Base-by-base conservation (phyloP, 2,888 invertebrate species). In the Philereme transversata region DNA sequence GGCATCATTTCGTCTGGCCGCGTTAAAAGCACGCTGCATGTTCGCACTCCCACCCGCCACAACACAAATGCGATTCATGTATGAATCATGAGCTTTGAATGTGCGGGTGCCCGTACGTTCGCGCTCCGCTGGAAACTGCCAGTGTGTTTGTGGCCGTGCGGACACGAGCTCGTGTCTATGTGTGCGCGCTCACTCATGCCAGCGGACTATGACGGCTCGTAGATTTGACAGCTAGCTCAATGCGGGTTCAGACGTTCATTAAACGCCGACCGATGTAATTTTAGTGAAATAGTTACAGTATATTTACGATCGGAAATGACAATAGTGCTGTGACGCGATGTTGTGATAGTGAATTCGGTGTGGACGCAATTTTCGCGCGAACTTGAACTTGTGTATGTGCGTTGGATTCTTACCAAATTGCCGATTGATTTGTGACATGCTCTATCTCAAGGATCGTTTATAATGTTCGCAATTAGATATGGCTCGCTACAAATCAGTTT, bases 161-260 rank as follows among this genome's bases (percentile, higher is more conserved):
- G 81, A 85, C 83, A 86, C 80, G 83, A 78, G 85, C 82, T 79
- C 86, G 88, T 69, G 79, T 71, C 72, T 56, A 73, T 89, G 91
- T 90, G 91, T 87, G 92, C 83, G 90, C 79, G 83, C 85, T 67
- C 87, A 88, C 90, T 91, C 91, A 91, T 92, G 90, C 90, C 92
- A 90, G 87, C 91, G 83, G 89, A 89, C 92, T 91, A 92, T 93
- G 92, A 93, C 92, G 92, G 92, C 86, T 87, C 91, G 92, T 93
- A 92, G 92, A 92, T 92, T 92, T 93, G 93, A 93, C 93, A 93
- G 92, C 92, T 92, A 91, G 91, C 91, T 92, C 91, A 93, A 92
- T 91, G 91, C 91, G 89, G 90, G 92, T 85, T 87, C 91, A 92
- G 91, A 92, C 92, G 92, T 92, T 88, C 86, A 90, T 90, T 90